Conservation (phyloP, 2,888 invertebrate genomes). For the Geotrupes spiniger region DNA sequence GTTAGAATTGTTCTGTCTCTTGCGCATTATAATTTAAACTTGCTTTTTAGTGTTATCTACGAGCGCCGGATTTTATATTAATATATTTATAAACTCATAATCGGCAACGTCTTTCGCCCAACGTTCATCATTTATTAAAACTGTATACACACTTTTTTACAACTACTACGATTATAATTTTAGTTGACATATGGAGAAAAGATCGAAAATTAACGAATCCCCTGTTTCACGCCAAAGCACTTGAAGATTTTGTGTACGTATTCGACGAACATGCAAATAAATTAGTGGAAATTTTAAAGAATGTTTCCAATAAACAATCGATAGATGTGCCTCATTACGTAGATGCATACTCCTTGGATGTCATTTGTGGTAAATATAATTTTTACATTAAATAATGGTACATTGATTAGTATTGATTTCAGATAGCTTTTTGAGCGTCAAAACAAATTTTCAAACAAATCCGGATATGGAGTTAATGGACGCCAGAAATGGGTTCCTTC, state of each 20-base stretch:
- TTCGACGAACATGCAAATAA: constrained; percentile 50
- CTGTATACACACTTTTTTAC: no score
- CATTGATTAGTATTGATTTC: background rate
- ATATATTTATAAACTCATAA: no score
- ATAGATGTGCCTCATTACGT: constrained; percentile 50
- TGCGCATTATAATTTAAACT: no score
- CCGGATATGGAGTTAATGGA: constrained; percentile 24
- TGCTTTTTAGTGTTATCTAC: no score
- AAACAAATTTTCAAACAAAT: constrained; percentile 23
- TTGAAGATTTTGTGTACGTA: constrained; percentile 46
- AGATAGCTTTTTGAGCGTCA: constrained; percentile 26
- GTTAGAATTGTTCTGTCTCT: no score
- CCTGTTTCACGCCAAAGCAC: constrained; percentile 49
- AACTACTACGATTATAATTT: constrained; percentile 1
- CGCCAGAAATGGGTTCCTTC: constrained; percentile 22
- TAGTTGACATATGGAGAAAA: constrained; percentile 48
- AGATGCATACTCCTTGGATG: constrained; percentile 48
- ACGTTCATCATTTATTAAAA: no score
- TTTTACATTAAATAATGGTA: no score
- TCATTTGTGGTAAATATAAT: constrained; percentile 46
- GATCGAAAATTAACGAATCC: constrained; percentile 50
- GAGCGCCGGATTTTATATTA: no score
- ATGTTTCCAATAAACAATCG: constrained; percentile 19
- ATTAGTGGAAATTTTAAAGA: constrained; percentile 40
- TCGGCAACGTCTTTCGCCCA: no score